Base-by-base conservation (phyloP, 2,888 invertebrate species). In the Drosophila fulvimacula region DNA sequence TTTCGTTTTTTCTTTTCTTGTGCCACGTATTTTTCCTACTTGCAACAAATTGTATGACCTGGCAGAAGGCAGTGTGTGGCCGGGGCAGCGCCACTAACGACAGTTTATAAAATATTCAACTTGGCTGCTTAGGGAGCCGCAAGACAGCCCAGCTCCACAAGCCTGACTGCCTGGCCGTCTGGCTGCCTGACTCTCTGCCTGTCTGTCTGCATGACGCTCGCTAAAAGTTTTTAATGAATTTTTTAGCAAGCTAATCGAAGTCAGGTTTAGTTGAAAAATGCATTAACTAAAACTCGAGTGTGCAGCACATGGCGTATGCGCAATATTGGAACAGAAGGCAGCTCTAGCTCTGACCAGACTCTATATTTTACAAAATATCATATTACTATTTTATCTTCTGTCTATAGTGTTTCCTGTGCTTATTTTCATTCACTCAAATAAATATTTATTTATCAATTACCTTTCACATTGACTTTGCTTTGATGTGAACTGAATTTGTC, bases 211-310 rank as follows among this genome's bases (percentile, higher is more conserved):
- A 60, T 73, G 64, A 68, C 69, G 70, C 70, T 58, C 30, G 79
- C 82, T 83, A 83, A 83, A 84, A 87, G 83, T 87, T 87, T 82
- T 84, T 87, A 84, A 84, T 84, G 85, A 84, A 84, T 84, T 84
- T 88, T 84, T 84, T 78, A 84, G 73, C 62, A 78, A 80, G 82
- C 82, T 85, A 84, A 84, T 84, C 88, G 88, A 84, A 84, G 83
- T 82, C 85, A 83, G 69, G 82, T 85, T 70, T 60, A 66, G 76
- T 73, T 84, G 76, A 63, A 80, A 79, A 84, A 87, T 84, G 73
- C 85, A 83, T 82, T 84, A 87, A 79, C 66, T 72, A 82, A 67
- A 41, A 52, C 59, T 21, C 60, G 34, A 44, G 36, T 51, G 41
- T 62, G 69, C 55, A 46, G 46, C 46, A 69, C 67, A 53, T 21